Conservation (phyloP, 2,113 vertebrate species). For the Tragelaphus buxtoni region DNA sequence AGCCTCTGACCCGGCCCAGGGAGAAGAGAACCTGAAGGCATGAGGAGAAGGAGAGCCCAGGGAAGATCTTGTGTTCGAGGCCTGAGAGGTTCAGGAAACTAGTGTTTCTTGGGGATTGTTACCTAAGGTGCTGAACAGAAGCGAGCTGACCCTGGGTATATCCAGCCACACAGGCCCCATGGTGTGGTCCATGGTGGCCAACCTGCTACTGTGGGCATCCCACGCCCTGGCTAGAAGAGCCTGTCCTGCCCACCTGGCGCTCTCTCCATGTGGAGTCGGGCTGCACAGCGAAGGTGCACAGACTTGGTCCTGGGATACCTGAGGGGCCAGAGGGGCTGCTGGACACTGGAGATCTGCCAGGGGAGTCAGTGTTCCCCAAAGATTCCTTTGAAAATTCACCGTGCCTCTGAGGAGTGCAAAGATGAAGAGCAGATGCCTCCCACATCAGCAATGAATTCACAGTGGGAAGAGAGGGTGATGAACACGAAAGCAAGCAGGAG, state of each 20-base stretch:
- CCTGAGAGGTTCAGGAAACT: background rate
- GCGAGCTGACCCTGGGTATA: background rate
- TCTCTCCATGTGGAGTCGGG: background rate
- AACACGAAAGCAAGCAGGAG: no score
- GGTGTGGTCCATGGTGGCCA: background rate
- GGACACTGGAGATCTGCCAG: no score
- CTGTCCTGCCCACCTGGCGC: background rate
- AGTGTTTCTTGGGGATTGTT: background rate
- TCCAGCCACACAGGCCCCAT: background rate
- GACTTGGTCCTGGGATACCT: background rate
- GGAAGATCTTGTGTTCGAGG: background rate
- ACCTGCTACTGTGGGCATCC: fast-evolving
- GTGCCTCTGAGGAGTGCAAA: background rate
- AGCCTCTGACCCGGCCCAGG: background rate
- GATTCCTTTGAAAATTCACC: background rate
- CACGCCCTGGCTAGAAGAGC: background rate
- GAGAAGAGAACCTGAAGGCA: background rate
- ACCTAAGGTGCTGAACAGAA: background rate
- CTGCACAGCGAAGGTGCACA: background rate
- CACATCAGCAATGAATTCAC: background rate
- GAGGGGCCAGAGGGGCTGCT: fast-evolving
- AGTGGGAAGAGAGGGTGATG: no score
- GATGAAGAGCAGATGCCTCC: background rate
- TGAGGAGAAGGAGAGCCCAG: background rate
- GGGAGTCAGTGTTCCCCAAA: background rate